Evolutionary conservation across 2,888 invertebrate genomes (phyloP), one percentile per base, ranked within the genome.

Genomic region (Lasius fuliginosus): DNA sequence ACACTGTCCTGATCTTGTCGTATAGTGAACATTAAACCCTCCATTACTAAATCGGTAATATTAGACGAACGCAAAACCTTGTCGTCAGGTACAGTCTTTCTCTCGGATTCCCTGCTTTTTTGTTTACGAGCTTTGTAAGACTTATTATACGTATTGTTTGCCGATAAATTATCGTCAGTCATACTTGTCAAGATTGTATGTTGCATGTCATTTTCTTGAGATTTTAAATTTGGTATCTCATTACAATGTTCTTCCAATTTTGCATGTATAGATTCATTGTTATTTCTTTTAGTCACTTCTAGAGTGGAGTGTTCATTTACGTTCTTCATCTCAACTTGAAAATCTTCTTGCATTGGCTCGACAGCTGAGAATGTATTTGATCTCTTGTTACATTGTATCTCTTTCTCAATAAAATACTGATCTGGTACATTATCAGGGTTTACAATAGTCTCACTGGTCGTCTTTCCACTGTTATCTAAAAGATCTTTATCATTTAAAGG

Each of bases 21-120:
- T 36, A 95, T 94, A 0, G 94, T 94, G 42, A 94, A 94, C 95
- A 95, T 95, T n/a, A 94, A 82, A 18, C 95, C 95, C 75, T 94
- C 94, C 94, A 94, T 94, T n/a, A 95, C 94, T 71, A 94, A 90
- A 85, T 95, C 93, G 2, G 95, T 95, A 79, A 95, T 94, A 69
- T 95, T 90, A 30, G 94, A 91, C 30, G 94, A 94, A n/a, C 93
- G 93, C 62, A 92, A 69, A 23, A 36, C 30, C 23, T 65, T 81
- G 18, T 91, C 86, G 18, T 84, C 68, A 0, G 36, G 9, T 60
- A 46, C 0, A 5, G 30, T 82, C 82, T 76, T 73, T 62, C 27
- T 83, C 64, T 79, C 83, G 23, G 64, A 58, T 30, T 85, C 56
- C 9, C n/a, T 33, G n/a, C 12, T 62, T 79, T 58, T 86, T 27